These are phyloP conservation scores for Todiramphus saurophagus DNA, from an alignment of 2,113 vertebrate genomes.

Conservation along the genomic window DNA sequence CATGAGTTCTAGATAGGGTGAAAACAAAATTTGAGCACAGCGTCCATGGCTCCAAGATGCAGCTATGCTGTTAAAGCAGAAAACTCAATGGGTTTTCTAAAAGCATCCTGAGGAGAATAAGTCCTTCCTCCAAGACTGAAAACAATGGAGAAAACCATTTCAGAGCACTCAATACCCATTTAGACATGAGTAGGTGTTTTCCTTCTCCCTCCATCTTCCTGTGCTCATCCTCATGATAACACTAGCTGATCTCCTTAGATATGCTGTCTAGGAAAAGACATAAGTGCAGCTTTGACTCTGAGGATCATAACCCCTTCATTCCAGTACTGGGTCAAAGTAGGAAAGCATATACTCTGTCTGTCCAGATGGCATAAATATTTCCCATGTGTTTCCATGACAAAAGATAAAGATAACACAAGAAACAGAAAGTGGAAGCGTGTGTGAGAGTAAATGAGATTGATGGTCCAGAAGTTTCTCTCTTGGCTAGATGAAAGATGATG, in stretches of 20 bases:
- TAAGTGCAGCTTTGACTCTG: not conserved
- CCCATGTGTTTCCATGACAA: slow-evolving; percentile 55
- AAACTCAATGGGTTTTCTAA: not conserved
- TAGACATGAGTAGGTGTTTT: not conserved
- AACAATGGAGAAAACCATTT: not conserved
- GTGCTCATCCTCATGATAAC: not conserved
- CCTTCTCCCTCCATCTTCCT: not conserved
- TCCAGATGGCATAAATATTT: slow-evolving; percentile 55
- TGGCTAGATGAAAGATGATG: slow-evolving; percentile 7
- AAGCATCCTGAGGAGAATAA: not conserved
- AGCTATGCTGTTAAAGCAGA: not conserved
- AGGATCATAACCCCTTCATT: slow-evolving; percentile 1
- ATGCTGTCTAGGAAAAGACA: not conserved
- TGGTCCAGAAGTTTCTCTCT: slow-evolving; percentile 41
- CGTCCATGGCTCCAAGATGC: not conserved
- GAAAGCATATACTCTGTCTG: not conserved
- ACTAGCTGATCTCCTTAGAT: not conserved
- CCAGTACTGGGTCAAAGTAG: not conserved
- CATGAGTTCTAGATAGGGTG: not conserved
- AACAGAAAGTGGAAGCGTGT: slow-evolving; percentile 14
- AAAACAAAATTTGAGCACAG: not conserved
- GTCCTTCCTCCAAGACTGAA: not conserved
- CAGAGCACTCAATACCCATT: not conserved
- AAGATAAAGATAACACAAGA: slow-evolving; percentile 53
- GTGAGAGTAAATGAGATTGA: slow-evolving; percentile 1